Percentiles rank a stretch among this genome's conserved stretches.
Evolutionary conservation across 2,888 invertebrate genomes (phyloP).

Genomic region (Oscheius sp.): DNA sequence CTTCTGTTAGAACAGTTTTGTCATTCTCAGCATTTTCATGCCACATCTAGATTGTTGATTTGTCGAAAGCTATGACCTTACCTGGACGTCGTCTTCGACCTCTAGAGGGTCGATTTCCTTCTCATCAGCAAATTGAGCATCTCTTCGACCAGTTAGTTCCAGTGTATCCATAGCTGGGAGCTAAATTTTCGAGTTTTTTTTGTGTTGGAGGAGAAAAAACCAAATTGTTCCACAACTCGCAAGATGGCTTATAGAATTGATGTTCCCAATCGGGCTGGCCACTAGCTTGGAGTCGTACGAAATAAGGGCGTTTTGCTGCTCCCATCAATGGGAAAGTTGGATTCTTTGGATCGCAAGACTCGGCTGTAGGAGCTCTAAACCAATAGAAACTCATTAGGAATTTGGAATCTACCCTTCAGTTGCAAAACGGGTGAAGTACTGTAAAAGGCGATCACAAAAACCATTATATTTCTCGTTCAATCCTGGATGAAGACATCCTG

Average conservation of each 20-base stretch:
- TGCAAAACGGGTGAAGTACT: slow-evolving; percentile 34
- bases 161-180: slow-evolving; percentile 24
- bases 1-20: slow-evolving; percentile 8
- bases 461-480: slow-evolving; percentile 7
- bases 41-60: slow-evolving; percentile 8
- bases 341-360: slow-evolving; percentile 29
- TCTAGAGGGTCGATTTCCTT: slow-evolving; percentile 12
- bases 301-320: slow-evolving; percentile 21
- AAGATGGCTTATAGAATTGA: slow-evolving; percentile 5
- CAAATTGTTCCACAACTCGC: slow-evolving; percentile 26
- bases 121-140: slow-evolving; percentile 20
- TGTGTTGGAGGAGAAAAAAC: too few relatives aligned
- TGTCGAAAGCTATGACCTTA: too few relatives aligned
- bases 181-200: slow-evolving; percentile 1
- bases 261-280: slow-evolving; percentile 26
- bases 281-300: slow-evolving; percentile 2
- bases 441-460: slow-evolving; percentile 31
- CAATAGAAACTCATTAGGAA: neutral
- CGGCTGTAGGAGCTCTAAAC: slow-evolving; percentile 24
- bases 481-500: slow-evolving; percentile 27
- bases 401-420: slow-evolving; percentile 13
- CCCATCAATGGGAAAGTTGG: slow-evolving; percentile 28
- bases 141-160: slow-evolving; percentile 20
- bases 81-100: slow-evolving; percentile 27
- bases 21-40: slow-evolving; percentile 12